A percentile compares a stretch with the other conserved stretches of the same genome.
Evolutionary conservation across 2,113 vertebrate species (phyloP).

Genomic region (Tylochromis polylepis): DNA sequence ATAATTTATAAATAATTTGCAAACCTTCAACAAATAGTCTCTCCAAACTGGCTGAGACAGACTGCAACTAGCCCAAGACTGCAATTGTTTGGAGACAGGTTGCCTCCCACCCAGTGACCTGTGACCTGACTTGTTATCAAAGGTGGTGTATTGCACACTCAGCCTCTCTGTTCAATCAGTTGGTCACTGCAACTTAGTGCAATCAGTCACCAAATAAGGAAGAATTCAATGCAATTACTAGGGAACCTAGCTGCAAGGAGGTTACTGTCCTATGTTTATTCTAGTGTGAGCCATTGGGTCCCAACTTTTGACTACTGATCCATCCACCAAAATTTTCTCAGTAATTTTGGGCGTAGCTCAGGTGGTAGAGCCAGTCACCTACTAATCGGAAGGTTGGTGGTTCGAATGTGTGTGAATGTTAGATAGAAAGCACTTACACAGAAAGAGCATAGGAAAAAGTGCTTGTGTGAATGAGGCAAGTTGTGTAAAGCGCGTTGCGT

Average conservation of each 20-base stretch:
- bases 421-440: background rate
- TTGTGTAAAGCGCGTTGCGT: background rate
- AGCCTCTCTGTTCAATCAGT: background rate
- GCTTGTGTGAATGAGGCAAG: background rate
- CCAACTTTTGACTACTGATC: background rate
- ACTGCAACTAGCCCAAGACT: background rate
- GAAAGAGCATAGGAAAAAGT: background rate
- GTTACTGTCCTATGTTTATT: background rate
- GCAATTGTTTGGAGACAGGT: background rate
- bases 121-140: background rate
- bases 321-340: background rate
- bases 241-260: background rate
- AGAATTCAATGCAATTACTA: background rate
- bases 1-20: background rate
- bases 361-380: no score
- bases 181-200: background rate
- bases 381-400: no score
- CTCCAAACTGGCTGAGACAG: background rate
- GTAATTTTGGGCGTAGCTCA: background rate
- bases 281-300: background rate
- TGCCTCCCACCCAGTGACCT: background rate
- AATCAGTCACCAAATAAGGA: background rate
- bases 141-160: background rate
- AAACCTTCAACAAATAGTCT: background rate
- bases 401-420: background rate